Base-by-base conservation (phyloP, 2,888 invertebrate genomes). In the Noctua janthina region DNA sequence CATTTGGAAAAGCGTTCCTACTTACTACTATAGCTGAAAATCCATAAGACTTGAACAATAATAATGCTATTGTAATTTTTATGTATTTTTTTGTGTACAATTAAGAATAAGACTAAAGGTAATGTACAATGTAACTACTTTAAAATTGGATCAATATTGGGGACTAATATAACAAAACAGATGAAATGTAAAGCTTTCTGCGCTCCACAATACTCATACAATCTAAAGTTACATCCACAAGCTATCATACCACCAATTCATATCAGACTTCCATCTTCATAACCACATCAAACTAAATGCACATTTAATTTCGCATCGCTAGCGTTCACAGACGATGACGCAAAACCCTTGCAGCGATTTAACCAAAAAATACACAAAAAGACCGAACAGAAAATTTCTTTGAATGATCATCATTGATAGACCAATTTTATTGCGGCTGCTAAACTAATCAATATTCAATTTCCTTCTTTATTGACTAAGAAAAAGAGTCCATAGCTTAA, bases 241-340 rank as follows among this genome's bases (percentile, higher is more conserved):
- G 10, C 43, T 70, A 64, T n/a, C n/a, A 49, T n/a, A 29, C 15
- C n/a, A 43, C 23, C 17, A 56, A 10, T n/a, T 23, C 10, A 39
- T 51, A 46, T 64, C 35, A 17, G 29, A 17, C 5, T 23, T 20
- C n/a, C 11, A 83, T 68, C 51, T 67, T 56, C n/a, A 39, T 77
- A 69, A 39, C 23, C 8, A 75, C 15, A 68, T 59, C 1, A n/a
- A 51, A 74, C 29, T 43, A 74, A 76, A 80, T 39, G 15, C 13
- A 15, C 11, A 74, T 72, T 54, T 75, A 43, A 79, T 71, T 79
- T 76, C 46, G 35, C 62, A 81, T 81, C n/a, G 77, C 70, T 75
- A 87, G 93, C 95, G 93, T 88, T 94, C 96, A 89, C 95, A 96
- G 96, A 96, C 96, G 94, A 92, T 96, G 96, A 96, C 95, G 96